Conservation (phyloP, 2,888 invertebrate genomes). For the Orchestes rusci region DNA sequence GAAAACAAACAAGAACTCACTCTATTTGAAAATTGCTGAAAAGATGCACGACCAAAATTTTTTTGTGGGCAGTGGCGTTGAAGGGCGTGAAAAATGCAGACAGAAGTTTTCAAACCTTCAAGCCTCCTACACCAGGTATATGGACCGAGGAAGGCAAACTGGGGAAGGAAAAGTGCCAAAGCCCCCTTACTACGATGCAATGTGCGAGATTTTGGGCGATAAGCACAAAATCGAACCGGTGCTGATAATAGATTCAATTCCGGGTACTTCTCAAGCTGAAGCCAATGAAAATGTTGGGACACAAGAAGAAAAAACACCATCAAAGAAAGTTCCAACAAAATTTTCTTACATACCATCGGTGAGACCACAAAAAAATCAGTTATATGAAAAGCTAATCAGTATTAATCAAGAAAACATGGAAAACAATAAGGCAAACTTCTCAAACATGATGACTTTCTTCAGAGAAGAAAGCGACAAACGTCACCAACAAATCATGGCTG, state of each 20-base stretch:
- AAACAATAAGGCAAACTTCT: too few relatives aligned
- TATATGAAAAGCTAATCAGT: too few relatives aligned
- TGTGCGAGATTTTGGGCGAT: slow-evolving; percentile 7
- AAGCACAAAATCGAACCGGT: slow-evolving; percentile 12
- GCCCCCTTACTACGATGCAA: slow-evolving; percentile 11
- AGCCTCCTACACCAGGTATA: slow-evolving; percentile 12
- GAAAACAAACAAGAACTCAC: slow-evolving; percentile 12
- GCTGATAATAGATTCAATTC: slow-evolving; percentile 4
- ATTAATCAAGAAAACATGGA: too few relatives aligned
- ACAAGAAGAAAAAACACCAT: neutral
- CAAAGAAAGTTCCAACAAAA: too few relatives aligned
- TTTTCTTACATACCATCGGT: too few relatives aligned
- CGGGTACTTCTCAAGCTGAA: too few relatives aligned
- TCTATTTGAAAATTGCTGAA: slow-evolving; percentile 12
- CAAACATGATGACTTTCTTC: too few relatives aligned
- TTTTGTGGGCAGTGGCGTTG: slow-evolving; percentile 14
- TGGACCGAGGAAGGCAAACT: slow-evolving; percentile 7
- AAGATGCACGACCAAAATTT: slow-evolving; percentile 13
- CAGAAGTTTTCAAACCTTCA: slow-evolving; percentile 21
- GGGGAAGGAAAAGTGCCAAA: slow-evolving; percentile 11
- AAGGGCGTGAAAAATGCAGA: slow-evolving; percentile 16
- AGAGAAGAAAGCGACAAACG: too few relatives aligned
- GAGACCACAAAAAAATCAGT: too few relatives aligned
- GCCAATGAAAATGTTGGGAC: neutral
- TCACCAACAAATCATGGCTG: too few relatives aligned